Conservation (phyloP, 2,113 vertebrate genomes). For the Bubo blakistoni region DNA sequence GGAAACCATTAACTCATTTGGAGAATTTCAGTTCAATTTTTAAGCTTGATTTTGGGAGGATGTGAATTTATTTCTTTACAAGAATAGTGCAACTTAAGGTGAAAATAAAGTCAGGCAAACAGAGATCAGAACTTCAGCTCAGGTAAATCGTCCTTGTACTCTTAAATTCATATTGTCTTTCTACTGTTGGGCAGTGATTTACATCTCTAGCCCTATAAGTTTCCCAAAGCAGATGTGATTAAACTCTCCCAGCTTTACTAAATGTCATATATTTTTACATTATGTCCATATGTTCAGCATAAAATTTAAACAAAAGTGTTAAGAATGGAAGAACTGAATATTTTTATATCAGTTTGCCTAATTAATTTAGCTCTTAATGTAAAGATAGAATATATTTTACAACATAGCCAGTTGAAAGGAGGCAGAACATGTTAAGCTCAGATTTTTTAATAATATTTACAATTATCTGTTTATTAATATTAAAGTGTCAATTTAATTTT, state of each 20-base stretch:
- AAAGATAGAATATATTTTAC: not conserved
- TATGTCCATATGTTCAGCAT: not conserved
- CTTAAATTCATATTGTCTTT: not conserved
- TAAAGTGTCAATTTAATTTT: conserved; percentile 6
- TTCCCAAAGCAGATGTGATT: not conserved
- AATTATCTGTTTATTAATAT: conserved; percentile 1
- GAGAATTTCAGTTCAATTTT: not conserved
- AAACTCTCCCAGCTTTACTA: not conserved
- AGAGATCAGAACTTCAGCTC: not conserved
- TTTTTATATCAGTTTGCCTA: not conserved
- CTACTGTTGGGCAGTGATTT: not conserved
- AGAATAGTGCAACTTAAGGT: not conserved
- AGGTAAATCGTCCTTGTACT: not conserved
- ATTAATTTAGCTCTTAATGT: not conserved
- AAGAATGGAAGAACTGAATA: not conserved
- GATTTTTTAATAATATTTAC: not conserved
- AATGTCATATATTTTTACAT: not conserved
- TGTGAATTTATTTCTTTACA: not conserved
- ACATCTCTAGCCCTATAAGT: not conserved
- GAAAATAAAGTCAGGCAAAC: not conserved
- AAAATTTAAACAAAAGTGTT: not conserved
- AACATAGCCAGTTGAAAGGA: not conserved
- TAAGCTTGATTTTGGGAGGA: not conserved
- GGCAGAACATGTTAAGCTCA: not conserved
- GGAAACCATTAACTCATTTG: not conserved